A percentile compares a stretch with the other conserved stretches of the same genome.
Conservation (phyloP, 2,888 invertebrate species). For the Bimastos eiseni region DNA sequence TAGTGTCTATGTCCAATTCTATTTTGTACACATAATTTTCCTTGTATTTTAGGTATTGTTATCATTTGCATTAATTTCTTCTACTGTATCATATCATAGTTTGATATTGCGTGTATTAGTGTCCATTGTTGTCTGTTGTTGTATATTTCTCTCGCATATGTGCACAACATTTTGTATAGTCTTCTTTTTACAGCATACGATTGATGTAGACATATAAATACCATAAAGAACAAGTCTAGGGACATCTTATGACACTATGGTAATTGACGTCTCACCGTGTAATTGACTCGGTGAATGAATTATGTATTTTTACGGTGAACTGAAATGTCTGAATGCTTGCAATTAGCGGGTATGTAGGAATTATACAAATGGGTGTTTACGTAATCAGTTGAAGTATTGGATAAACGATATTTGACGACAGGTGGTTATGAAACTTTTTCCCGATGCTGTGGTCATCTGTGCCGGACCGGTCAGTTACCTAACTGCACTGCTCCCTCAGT, state of each 20-base stretch:
- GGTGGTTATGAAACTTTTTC: slow-evolving; percentile 15
- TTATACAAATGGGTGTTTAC: background rate
- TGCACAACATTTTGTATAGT: background rate
- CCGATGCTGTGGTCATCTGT: background rate
- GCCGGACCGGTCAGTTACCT: background rate
- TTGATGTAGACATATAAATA: no score
- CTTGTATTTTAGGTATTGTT: background rate
- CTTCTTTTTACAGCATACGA: background rate
- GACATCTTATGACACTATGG: no score
- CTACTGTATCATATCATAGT: no score
- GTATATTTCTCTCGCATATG: background rate
- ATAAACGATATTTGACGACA: background rate
- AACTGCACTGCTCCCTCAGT: background rate
- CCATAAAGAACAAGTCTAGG: no score
- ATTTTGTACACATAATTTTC: no score
- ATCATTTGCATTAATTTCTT: background rate
- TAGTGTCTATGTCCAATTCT: no score
- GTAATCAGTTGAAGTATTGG: background rate
- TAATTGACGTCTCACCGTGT: no score
- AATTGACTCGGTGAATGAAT: no score
- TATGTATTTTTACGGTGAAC: no score
- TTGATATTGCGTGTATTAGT: background rate
- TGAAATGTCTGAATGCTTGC: background rate
- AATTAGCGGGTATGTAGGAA: background rate
- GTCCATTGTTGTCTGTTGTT: background rate